Evolutionary conservation across 2,797 vertebrate species (phyloP), one percentile per base, ranked within the genome.

Genomic region (Chrysocyon brachyurus): DNA sequence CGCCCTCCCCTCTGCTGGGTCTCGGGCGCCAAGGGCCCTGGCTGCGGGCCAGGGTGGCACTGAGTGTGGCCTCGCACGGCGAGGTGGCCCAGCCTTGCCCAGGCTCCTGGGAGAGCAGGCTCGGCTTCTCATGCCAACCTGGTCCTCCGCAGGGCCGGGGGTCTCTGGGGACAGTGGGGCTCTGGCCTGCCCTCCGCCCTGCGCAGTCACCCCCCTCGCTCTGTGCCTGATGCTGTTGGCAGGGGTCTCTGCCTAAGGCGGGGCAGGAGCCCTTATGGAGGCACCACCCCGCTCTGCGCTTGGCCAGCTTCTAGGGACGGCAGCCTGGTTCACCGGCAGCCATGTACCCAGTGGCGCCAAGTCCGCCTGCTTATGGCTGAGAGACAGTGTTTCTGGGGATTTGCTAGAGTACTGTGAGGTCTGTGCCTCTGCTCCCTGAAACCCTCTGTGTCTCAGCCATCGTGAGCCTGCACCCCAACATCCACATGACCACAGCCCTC

Each of bases 1-100:
- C 40, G 9, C 9, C 14, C 3, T 52, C 15, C 31, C 15, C 15
- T 70, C 66, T 0, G 2, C 15, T 9, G 40, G 22, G 40, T 7
- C 2, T 66, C 24, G 0, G 12, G 75, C n/a, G 11, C 16, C 15
- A 1, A 17, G n/a, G n/a, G 16, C n/a, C 22, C 3, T 4, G 10
- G 59, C 22, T 61, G 24, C 3, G 4, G 59, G 24, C 24, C 7
- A 26, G 59, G 22, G 8, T 1, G n/a, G 17, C 21, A 21, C 66
- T 33, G 66, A 33, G 66, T 17, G 33, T 4, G 11, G 5, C 68
- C 33, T 79, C 19, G 24, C 24, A 40, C 24, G 6, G 0, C 0
- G 22, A 33, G 54, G 9, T 61, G n/a, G 77, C 83, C 9, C 14
- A 31, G n/a, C 26, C 24, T 63, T 64, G 36, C 49, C 24, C 17